A percentile compares a stretch with the other conserved stretches of the same genome.
phyloP scores from a whole-genome alignment of 2,113 vertebrate genomes.

The Nothoprocta pentlandii region DNA sequence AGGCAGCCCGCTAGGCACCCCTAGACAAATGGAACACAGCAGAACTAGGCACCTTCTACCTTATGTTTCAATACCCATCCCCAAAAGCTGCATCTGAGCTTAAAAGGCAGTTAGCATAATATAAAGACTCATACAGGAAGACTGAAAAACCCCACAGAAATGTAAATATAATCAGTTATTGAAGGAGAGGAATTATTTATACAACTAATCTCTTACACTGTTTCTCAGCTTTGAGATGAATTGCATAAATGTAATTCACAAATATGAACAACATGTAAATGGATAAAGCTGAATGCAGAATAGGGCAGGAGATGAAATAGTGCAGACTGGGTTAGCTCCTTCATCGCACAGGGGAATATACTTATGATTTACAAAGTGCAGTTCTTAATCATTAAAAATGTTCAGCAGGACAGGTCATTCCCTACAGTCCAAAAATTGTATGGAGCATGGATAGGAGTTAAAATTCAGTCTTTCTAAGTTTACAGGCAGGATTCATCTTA shows the following conservation, averaged over 20 bases:
- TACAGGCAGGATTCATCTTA: not conserved
- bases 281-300: not conserved
- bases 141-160: not conserved
- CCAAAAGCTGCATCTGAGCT: not conserved
- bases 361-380: not conserved
- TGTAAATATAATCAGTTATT: not conserved
- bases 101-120: constrained; percentile 4
- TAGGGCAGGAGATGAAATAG: not conserved
- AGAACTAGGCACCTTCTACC: not conserved
- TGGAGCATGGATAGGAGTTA: not conserved
- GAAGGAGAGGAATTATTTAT: not conserved
- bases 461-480: not conserved
- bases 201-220: not conserved
- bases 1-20: not conserved
- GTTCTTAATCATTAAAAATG: not conserved
- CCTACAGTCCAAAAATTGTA: not conserved
- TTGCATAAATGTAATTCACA: not conserved
- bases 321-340: not conserved
- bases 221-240: not conserved
- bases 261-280: not conserved
- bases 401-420: not conserved
- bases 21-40: not conserved
- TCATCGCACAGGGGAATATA: not conserved
- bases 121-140: not conserved
- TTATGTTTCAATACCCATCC: not conserved